Evolutionary conservation across 2,797 vertebrate genomes (phyloP).

Genomic region (Carcharodon carcharias): DNA sequence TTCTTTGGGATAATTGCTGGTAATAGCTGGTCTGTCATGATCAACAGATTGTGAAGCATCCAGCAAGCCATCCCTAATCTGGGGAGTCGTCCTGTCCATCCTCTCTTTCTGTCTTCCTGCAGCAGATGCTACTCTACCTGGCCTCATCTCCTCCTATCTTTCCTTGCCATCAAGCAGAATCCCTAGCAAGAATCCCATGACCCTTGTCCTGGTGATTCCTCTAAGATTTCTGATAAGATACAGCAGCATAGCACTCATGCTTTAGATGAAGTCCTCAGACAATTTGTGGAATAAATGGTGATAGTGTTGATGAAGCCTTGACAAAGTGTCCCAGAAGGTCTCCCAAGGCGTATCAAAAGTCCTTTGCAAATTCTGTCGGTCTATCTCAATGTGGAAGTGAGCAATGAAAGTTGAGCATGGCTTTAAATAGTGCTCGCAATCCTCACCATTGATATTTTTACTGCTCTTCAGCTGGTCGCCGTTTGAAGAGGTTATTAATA

Average conservation of each 20-base stretch:
- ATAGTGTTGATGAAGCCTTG: not conserved
- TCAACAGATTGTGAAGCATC: too few species aligned
- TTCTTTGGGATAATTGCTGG: too few species aligned
- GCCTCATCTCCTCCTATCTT: too few species aligned
- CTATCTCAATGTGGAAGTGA: not conserved
- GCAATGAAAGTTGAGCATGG: not conserved
- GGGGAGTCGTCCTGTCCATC: too few species aligned
- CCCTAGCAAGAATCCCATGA: too few species aligned
- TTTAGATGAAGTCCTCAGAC: not conserved
- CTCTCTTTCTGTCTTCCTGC: too few species aligned
- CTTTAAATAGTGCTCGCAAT: not conserved
- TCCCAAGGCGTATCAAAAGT: not conserved
- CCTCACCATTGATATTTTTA: not conserved
- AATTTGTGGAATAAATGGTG: not conserved
- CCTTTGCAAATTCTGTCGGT: not conserved
- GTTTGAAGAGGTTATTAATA: not conserved
- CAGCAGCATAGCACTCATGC: not conserved
- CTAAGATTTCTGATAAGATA: too few species aligned
- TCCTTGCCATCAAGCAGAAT: too few species aligned
- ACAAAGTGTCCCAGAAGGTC: not conserved
- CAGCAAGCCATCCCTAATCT: too few species aligned
- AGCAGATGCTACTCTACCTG: too few species aligned
- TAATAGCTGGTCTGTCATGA: too few species aligned
- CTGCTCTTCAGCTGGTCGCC: not conserved
- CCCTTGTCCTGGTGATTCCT: too few species aligned